phyloP scores from a whole-genome alignment of 1,140 invertebrate genomes.

The Penaeus vannamei region DNA sequence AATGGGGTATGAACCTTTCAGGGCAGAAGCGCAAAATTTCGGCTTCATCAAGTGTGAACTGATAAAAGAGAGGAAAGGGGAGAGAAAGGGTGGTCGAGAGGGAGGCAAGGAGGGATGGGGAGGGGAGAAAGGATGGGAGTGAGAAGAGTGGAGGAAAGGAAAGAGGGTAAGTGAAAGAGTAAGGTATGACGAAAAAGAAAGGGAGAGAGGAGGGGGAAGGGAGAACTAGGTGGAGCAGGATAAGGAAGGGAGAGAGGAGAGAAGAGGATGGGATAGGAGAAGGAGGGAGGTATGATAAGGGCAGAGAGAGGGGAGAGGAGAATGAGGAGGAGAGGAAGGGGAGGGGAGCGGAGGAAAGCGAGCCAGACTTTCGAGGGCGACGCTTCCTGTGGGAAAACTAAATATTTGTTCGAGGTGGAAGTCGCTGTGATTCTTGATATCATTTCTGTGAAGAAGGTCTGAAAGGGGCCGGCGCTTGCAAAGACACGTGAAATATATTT shows the following conservation, averaged over 20 bases:
- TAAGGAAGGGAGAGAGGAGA: too few relatives aligned
- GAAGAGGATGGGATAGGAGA: neutral
- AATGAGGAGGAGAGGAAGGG: neutral
- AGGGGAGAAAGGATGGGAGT: too few relatives aligned
- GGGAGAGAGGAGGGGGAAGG: too few relatives aligned
- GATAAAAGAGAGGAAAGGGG: neutral
- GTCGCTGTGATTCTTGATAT: neutral
- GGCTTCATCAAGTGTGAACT: neutral
- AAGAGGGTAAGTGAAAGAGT: too few relatives aligned
- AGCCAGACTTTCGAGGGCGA: neutral
- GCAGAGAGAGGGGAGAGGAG: conserved; percentile 31
- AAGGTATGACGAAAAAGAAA: neutral
- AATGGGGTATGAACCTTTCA: too few relatives aligned
- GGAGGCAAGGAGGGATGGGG: neutral
- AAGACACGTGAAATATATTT: too few relatives aligned
- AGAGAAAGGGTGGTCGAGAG: neutral
- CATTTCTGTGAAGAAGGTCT: too few relatives aligned
- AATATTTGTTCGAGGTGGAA: conserved; percentile 1
- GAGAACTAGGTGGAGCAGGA: neutral
- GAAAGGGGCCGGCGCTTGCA: too few relatives aligned
- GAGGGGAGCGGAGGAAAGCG: neutral
- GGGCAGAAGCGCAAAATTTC: too few relatives aligned
- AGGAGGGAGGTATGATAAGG: conserved; percentile 13
- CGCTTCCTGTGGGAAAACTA: neutral
- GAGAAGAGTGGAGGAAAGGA: too few relatives aligned